Evolutionary conservation across 2,797 vertebrate species (phyloP).

Genomic region (Aselliscus stoliczkanus): DNA sequence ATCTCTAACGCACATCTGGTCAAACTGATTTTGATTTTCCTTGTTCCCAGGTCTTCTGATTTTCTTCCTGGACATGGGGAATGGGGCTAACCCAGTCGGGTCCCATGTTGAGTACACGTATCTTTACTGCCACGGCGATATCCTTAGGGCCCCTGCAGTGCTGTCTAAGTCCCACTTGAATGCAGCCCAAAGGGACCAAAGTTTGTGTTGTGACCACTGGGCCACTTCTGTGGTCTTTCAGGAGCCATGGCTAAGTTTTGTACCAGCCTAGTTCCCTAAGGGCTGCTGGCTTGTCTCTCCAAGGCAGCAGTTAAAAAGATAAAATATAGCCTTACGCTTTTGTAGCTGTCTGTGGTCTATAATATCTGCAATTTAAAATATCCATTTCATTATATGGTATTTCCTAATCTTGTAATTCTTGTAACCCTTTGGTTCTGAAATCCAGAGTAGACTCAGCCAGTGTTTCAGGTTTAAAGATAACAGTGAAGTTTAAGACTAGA

Average conservation of each 20-base stretch:
- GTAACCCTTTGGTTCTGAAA: background rate
- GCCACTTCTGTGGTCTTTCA: background rate
- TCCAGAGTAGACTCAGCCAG: background rate
- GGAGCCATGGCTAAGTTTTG: background rate
- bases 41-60: background rate
- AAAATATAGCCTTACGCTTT: background rate
- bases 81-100: background rate
- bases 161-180: background rate
- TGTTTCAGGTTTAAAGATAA: background rate
- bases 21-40: background rate
- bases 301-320: background rate
- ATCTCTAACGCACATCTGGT: background rate
- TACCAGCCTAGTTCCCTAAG: background rate
- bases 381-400: background rate
- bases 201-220: background rate
- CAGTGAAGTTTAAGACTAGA: background rate
- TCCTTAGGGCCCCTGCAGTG: background rate
- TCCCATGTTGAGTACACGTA: background rate
- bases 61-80: background rate
- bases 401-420: background rate
- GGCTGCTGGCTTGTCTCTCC: background rate
- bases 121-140: rapidly evolving
- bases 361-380: background rate
- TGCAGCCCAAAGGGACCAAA: background rate
- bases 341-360: background rate